Conservation (phyloP, 1,140 invertebrate species). For the Brachionus paranguensis region DNA sequence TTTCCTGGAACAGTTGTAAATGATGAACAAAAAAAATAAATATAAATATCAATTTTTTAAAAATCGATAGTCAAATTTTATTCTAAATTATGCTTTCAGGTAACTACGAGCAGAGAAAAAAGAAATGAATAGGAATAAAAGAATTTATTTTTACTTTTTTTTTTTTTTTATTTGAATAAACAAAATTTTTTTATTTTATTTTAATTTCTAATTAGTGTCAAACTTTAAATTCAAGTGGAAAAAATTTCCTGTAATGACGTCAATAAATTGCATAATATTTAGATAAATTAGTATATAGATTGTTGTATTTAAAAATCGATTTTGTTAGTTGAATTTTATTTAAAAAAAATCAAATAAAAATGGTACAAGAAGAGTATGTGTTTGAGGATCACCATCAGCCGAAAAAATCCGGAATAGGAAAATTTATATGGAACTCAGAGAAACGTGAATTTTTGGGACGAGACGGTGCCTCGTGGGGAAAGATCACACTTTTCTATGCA, state of each 20-base stretch:
- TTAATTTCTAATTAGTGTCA: background rate
- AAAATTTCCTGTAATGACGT: background rate
- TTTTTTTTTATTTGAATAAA: background rate
- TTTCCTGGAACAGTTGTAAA: no score
- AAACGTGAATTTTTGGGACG: constrained; percentile 17
- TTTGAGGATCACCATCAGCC: constrained; percentile 1
- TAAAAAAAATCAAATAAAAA: constrained; percentile 14
- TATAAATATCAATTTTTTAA: no score
- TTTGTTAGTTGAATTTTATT: constrained; percentile 19
- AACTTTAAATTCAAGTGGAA: background rate
- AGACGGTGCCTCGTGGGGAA: constrained; percentile 21
- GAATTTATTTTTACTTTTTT: no score
- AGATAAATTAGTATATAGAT: background rate
- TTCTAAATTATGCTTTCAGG: no score
- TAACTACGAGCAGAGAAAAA: no score
- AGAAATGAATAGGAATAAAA: no score
- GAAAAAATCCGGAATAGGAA: background rate
- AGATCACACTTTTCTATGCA: constrained; percentile 25
- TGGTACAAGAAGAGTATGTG: constrained; percentile 34
- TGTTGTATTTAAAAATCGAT: constrained; percentile 14
- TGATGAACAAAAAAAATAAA: no score
- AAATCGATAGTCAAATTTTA: no score
- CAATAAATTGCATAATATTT: background rate
- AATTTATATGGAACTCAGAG: constrained; percentile 23
- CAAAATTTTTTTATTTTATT: background rate